Evolutionary conservation across 2,113 vertebrate genomes (phyloP).

Genomic region (Rhagologus leucostigma): DNA sequence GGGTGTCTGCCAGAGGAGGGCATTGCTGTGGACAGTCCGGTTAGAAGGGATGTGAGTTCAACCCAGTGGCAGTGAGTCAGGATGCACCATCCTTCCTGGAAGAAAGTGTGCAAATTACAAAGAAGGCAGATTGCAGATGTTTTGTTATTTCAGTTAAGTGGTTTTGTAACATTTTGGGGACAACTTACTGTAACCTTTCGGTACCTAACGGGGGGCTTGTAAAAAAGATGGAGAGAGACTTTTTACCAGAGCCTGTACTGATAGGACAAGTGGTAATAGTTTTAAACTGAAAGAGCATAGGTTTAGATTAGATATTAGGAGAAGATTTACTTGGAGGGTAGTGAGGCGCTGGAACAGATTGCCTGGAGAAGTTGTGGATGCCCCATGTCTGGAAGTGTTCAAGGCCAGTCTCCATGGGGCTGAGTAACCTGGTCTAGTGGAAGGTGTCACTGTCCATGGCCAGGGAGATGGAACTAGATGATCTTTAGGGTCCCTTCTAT

Average conservation of each 20-base stretch:
- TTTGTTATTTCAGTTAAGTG: background rate
- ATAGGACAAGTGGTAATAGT: background rate
- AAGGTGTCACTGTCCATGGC: background rate
- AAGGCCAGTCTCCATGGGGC: background rate
- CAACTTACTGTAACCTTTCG: background rate
- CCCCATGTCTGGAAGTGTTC: background rate
- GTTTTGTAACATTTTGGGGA: background rate
- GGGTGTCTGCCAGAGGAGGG: background rate
- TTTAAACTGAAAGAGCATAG: background rate
- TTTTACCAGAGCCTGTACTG: background rate
- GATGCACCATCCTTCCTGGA: background rate
- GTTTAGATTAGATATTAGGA: background rate
- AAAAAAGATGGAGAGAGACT: background rate
- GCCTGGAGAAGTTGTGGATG: background rate
- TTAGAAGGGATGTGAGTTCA: background rate
- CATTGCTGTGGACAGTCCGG: background rate
- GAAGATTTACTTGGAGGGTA: background rate
- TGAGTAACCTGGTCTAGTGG: background rate
- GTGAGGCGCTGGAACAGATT: background rate
- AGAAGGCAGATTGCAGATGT: accelerated
- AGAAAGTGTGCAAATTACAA: background rate
- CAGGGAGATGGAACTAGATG: background rate
- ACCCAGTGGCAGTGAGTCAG: background rate
- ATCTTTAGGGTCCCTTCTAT: background rate
- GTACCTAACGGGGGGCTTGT: background rate